Evolutionary conservation across 2,888 invertebrate genomes (phyloP).

Genomic region (Drosophila monieri): DNA sequence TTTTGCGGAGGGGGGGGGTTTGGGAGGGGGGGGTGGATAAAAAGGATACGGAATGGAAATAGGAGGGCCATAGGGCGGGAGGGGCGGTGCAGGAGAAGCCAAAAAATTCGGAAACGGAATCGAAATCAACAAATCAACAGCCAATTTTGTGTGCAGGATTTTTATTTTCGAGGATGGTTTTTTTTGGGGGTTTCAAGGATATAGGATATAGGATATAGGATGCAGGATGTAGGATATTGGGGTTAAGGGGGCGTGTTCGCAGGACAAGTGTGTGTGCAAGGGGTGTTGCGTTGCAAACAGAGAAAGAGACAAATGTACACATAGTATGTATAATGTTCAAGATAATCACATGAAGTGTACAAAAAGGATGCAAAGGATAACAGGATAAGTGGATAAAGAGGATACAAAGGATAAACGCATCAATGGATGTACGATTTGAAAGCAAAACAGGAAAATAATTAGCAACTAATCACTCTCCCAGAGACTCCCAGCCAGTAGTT

Average conservation of each 20-base stretch:
- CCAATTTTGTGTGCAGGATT: constrained; percentile 56
- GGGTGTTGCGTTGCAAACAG: constrained; percentile 37
- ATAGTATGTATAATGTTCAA: constrained; percentile 4
- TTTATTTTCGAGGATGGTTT: constrained; percentile 14
- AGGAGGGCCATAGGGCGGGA: background rate
- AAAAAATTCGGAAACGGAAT: constrained; percentile 22
- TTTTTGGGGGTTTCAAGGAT: constrained; percentile 1
- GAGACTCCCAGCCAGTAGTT: constrained; percentile 4
- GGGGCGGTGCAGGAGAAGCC: constrained; percentile 17
- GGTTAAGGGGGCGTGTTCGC: constrained; percentile 13
- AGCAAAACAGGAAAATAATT: constrained; percentile 60
- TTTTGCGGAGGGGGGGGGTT: constrained; percentile 17
- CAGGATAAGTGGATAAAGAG: constrained; percentile 20
- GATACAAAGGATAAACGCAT: constrained; percentile 27
- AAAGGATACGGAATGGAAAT: constrained; percentile 2
- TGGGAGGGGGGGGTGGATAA: background rate
- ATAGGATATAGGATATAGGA: background rate
- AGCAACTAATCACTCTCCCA: constrained; percentile 49
- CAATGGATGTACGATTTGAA: constrained; percentile 3
- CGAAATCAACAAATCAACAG: constrained; percentile 66
- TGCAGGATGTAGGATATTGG: background rate
- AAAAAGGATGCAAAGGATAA: constrained; percentile 27
- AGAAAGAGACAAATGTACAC: constrained; percentile 41
- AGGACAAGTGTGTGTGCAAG: constrained; percentile 30
- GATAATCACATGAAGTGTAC: constrained; percentile 14